A percentile compares a stretch with the other conserved stretches of the same genome.
These are phyloP conservation scores for Apodemia arnacis DNA, from an alignment of 2,888 invertebrate species.

Conservation along the genomic window DNA sequence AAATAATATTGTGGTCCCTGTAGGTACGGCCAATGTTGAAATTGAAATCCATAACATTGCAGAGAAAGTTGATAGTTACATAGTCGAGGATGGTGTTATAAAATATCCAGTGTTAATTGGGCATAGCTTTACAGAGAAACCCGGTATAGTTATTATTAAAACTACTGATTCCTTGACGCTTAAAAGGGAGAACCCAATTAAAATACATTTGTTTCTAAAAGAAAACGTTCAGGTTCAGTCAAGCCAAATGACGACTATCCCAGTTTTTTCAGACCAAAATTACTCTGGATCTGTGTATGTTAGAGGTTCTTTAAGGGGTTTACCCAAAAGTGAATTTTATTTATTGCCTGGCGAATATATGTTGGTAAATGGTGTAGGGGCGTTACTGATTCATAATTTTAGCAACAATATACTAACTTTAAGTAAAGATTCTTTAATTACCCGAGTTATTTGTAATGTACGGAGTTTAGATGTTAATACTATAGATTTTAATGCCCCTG, in stretches of 20 bases:
- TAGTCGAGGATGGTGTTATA: neutral
- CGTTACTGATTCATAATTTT: neutral
- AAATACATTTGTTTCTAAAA: neutral
- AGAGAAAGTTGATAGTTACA: neutral
- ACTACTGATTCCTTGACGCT: neutral
- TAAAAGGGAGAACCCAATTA: neutral
- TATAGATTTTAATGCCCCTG: constrained; percentile 2
- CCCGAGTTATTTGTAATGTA: neutral
- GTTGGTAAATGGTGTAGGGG: neutral
- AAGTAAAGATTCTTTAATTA: neutral
- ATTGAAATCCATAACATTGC: neutral
- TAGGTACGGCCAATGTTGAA: neutral
- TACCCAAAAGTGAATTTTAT: constrained; percentile 9
- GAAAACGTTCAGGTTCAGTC: neutral
- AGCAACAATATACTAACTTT: neutral
- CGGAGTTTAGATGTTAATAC: neutral
- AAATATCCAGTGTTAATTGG: neutral
- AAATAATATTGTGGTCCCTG: neutral
- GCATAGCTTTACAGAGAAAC: neutral
- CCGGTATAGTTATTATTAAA: neutral
- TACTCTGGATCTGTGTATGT: constrained; percentile 10
- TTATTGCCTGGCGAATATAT: constrained; percentile 23
- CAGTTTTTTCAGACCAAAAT: neutral
- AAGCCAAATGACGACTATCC: neutral
- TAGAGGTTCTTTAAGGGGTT: constrained; percentile 12